Percentiles rank a stretch among this genome's conserved stretches.
Evolutionary conservation across 2,797 vertebrate genomes (phyloP).

Genomic region (Peromyscus attwateri): DNA sequence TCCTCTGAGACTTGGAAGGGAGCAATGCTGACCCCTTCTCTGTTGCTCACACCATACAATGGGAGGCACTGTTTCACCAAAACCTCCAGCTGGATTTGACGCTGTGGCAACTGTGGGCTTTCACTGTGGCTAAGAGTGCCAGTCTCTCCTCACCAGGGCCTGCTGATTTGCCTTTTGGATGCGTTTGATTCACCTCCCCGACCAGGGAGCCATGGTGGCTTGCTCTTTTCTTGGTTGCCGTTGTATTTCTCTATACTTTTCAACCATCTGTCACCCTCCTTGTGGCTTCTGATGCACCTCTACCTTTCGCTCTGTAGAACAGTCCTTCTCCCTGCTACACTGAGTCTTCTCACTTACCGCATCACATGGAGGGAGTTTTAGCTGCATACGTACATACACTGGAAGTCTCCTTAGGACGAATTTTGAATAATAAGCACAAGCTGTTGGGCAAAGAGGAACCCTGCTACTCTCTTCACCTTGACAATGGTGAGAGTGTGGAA

Average conservation of each 20-base stretch:
- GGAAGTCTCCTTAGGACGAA: neutral
- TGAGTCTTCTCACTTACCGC: neutral
- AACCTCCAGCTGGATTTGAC: neutral
- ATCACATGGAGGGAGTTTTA: neutral
- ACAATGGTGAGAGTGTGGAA: neutral
- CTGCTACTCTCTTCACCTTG: neutral
- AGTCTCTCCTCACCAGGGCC: neutral
- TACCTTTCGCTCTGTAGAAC: neutral
- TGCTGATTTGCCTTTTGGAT: neutral
- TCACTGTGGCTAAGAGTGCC: neutral
- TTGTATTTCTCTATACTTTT: neutral
- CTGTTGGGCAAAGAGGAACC: neutral
- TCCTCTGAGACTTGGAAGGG: neutral
- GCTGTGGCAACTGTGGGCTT: neutral
- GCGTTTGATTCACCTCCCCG: neutral
- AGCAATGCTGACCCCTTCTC: neutral
- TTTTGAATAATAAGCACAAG: neutral
- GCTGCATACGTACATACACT: neutral
- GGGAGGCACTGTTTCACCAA: too few species aligned
- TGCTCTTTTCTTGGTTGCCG: fast-evolving
- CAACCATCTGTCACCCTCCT: neutral
- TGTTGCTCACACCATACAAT: neutral
- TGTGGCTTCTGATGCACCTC: neutral
- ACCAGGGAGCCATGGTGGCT: neutral
- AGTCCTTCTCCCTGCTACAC: too few species aligned